Conservation (phyloP, 2,113 vertebrate genomes). For the Cheirogaleus medius region DNA sequence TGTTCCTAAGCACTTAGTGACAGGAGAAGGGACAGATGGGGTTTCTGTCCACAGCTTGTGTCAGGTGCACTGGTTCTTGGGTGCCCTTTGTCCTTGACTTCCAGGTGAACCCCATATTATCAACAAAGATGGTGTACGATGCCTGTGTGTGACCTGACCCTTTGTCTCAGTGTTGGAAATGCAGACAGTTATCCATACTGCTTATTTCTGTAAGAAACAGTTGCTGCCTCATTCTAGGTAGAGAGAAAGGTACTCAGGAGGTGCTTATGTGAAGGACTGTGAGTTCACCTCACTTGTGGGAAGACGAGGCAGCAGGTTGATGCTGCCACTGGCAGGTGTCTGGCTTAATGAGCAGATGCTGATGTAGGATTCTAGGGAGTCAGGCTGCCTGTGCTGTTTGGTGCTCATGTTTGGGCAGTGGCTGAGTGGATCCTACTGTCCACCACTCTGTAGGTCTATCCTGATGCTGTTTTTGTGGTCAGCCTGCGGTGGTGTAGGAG, state of each 20-base stretch:
- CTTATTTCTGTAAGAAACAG: accelerated
- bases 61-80: not conserved
- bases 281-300: not conserved
- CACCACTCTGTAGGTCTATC: not conserved
- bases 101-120: not conserved
- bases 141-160: not conserved
- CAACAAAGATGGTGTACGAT: not conserved
- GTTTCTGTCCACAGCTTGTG: not conserved
- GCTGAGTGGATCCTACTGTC: not conserved
- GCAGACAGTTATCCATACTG: not conserved
- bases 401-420: too few relatives aligned
- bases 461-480: not conserved
- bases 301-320: accelerated
- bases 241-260: too few relatives aligned
- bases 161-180: not conserved
- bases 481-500: not conserved
- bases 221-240: not conserved
- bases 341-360: not conserved
- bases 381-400: not conserved
- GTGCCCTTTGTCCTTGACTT: not conserved
- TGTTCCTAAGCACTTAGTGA: not conserved
- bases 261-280: not conserved
- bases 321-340: not conserved
- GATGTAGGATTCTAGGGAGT: not conserved
- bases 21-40: not conserved